These are phyloP conservation scores for Scyliorhinus canicula DNA, from an alignment of 2,797 vertebrate species.

Conservation along the genomic window DNA sequence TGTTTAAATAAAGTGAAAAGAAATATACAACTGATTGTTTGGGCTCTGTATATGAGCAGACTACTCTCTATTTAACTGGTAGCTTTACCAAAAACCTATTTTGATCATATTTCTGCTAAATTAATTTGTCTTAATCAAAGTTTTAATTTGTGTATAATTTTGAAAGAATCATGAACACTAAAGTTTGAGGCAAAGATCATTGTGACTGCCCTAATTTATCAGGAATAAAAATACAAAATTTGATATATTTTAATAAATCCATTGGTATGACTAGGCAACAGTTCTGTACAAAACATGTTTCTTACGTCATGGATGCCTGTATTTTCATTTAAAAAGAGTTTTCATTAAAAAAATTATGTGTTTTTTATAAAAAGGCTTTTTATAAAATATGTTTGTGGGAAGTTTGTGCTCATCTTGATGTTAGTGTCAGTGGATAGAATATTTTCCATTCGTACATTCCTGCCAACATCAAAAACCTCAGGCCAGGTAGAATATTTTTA, in stretches of 20 bases:
- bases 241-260: not conserved
- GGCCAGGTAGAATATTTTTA: not conserved
- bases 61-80: not conserved
- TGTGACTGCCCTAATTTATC: not conserved
- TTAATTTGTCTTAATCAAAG: not conserved
- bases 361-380: not conserved
- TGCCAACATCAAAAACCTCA: not conserved
- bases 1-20: constrained; percentile 33
- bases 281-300: constrained; percentile 2
- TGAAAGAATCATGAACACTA: not conserved
- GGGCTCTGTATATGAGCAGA: not conserved
- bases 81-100: not conserved
- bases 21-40: constrained; percentile 33
- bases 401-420: not conserved
- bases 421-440: not conserved
- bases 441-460: not conserved
- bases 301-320: not conserved
- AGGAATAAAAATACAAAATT: not conserved
- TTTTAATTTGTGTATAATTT: not conserved
- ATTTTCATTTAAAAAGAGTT: not conserved
- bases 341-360: not conserved
- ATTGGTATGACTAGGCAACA: constrained; percentile 3
- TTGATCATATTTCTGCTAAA: not conserved
- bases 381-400: not conserved
- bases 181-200: not conserved